Percentiles rank a stretch among this genome's conserved stretches.
Evolutionary conservation across 2,797 vertebrate genomes (phyloP).

Genomic region (Muscicapa comitata): DNA sequence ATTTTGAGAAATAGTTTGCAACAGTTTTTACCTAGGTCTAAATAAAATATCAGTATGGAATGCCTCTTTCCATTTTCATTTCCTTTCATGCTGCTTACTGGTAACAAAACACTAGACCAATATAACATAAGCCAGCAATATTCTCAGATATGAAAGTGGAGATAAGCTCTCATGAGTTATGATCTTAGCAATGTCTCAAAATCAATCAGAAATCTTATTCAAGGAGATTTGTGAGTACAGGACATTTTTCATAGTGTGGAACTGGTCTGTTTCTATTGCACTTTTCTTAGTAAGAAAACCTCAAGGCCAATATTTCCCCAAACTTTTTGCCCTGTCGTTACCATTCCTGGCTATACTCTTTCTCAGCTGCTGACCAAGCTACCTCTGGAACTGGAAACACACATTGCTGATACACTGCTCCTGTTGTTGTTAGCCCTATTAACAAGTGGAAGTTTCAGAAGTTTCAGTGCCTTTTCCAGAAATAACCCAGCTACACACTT

Average conservation of each 20-base stretch:
- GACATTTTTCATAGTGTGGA: background rate
- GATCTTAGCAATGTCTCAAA: background rate
- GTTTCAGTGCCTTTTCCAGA: background rate
- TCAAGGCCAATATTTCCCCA: background rate
- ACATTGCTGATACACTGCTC: background rate
- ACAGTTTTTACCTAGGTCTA: background rate
- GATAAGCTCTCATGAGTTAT: background rate
- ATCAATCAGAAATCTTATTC: background rate
- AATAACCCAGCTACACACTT: background rate
- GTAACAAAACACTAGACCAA: background rate
- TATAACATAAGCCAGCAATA: background rate
- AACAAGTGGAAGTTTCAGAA: background rate
- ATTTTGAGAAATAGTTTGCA: background rate
- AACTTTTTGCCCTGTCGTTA: background rate
- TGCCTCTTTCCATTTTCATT: background rate
- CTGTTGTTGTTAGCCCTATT: background rate
- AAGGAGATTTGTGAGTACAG: background rate
- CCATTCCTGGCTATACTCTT: background rate
- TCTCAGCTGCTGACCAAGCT: background rate
- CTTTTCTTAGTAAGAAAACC: background rate
- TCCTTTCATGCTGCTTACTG: background rate
- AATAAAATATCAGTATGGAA: background rate
- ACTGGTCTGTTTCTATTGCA: background rate
- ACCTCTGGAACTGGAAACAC: background rate
- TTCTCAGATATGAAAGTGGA: background rate